phyloP scores from a whole-genome alignment of 2,888 invertebrate genomes.

The Galerucella calmariensis region DNA sequence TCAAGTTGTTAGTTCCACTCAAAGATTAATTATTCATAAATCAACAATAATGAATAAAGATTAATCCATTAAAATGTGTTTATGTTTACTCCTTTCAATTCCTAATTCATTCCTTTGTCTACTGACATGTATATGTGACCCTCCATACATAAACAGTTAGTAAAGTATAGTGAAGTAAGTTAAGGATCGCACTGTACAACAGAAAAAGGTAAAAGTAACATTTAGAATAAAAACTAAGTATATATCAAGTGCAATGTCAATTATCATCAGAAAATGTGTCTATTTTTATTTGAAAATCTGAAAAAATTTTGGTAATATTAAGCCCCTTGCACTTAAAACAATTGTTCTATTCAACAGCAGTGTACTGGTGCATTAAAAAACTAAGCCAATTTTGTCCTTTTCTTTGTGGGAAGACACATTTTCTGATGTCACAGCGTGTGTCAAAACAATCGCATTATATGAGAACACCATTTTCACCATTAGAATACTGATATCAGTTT shows the following conservation, averaged over 20 bases:
- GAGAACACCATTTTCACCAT: neutral
- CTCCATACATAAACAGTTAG: neutral
- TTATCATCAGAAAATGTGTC: slow-evolving; percentile 78
- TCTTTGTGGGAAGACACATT: slow-evolving; percentile 85
- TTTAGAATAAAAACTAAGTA: slow-evolving; percentile 47
- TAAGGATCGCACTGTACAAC: slow-evolving; percentile 29
- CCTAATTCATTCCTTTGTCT: no score
- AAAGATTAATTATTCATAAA: no score
- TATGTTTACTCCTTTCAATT: no score
- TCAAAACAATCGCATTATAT: slow-evolving; percentile 28
- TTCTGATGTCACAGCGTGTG: slow-evolving; percentile 71
- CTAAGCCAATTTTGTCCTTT: slow-evolving; percentile 68
- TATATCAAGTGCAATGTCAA: slow-evolving; percentile 47
- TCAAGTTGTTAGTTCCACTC: no score
- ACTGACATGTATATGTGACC: no score
- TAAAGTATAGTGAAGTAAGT: neutral
- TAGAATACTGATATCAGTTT: slow-evolving; percentile 8
- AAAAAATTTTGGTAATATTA: slow-evolving; percentile 42
- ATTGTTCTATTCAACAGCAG: slow-evolving; percentile 63
- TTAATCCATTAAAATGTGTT: no score
- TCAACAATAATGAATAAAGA: no score
- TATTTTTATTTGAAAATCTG: slow-evolving; percentile 57
- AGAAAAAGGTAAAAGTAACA: slow-evolving; percentile 47
- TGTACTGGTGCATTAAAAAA: slow-evolving; percentile 69
- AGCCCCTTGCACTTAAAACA: slow-evolving; percentile 64